Evolutionary conservation across 2,888 invertebrate genomes (phyloP).

Genomic region (Lucinisca nassula): DNA sequence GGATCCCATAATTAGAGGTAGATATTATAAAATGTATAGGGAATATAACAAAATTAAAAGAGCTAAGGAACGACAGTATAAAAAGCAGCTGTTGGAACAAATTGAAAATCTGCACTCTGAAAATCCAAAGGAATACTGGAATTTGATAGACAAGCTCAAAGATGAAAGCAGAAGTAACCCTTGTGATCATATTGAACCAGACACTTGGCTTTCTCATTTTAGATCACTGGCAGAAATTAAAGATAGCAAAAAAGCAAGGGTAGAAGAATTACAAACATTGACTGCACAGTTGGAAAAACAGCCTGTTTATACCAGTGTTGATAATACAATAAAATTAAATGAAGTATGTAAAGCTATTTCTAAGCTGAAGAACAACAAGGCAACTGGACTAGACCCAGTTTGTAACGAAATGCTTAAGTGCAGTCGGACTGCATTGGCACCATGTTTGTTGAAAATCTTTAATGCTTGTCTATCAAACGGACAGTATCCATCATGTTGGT

Average conservation of each 20-base stretch:
- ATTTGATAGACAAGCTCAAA: background rate
- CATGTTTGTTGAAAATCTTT: background rate
- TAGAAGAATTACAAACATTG: background rate
- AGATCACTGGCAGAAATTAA: background rate
- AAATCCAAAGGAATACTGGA: background rate
- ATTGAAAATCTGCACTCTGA: background rate
- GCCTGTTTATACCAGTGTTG: background rate
- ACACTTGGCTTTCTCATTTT: background rate
- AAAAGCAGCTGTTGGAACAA: background rate
- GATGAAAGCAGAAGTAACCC: background rate
- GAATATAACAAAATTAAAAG: background rate
- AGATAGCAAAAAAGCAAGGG: background rate
- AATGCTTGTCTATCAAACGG: slow-evolving; percentile 5
- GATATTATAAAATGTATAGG: background rate
- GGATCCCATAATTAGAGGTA: background rate
- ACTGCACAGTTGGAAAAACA: background rate
- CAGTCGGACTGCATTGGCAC: background rate
- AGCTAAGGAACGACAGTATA: background rate
- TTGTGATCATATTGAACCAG: background rate
- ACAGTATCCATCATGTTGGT: background rate
- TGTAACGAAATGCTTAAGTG: slow-evolving; percentile 7
- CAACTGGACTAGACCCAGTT: background rate
- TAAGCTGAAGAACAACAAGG: background rate
- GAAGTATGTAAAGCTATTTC: background rate
- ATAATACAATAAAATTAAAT: background rate